These are phyloP conservation scores for Heliconius congener DNA, from an alignment of 1,140 invertebrate genomes.

Conservation along the genomic window DNA sequence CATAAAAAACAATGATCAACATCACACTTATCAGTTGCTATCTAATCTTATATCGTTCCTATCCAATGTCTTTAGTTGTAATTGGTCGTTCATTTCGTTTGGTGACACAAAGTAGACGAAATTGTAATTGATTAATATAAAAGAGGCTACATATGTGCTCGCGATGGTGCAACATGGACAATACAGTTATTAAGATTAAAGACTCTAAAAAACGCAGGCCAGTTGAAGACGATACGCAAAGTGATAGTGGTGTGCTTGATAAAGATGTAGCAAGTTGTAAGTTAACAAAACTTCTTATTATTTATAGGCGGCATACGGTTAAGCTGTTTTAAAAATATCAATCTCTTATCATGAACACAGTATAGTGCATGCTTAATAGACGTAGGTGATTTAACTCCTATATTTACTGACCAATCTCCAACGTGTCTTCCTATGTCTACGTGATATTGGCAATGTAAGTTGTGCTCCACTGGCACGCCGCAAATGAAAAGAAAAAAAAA, in stretches of 20 bases:
- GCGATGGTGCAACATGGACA: constrained; percentile 57
- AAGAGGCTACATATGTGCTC: constrained; percentile 35
- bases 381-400: background rate
- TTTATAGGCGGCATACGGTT: background rate
- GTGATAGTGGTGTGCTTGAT: constrained; percentile 67
- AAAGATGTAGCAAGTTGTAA: constrained; percentile 46
- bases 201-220: constrained; percentile 58
- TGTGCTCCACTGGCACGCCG: no score
- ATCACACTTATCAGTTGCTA: constrained; percentile 60
- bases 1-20: constrained; percentile 5
- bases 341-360: no score
- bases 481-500: no score
- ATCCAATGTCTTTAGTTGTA: constrained; percentile 71
- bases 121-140: constrained; percentile 43
- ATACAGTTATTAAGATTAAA: constrained; percentile 44
- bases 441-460: no score
- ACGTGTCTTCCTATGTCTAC: no score
- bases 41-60: constrained; percentile 67
- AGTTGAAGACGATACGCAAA: constrained; percentile 70
- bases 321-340: no score
- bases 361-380: background rate
- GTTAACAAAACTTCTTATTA: constrained; percentile 19
- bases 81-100: constrained; percentile 56
- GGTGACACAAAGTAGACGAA: constrained; percentile 42
- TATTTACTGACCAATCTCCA: no score